Conservation (phyloP, 2,888 invertebrate species). For the Pandemis heparana region DNA sequence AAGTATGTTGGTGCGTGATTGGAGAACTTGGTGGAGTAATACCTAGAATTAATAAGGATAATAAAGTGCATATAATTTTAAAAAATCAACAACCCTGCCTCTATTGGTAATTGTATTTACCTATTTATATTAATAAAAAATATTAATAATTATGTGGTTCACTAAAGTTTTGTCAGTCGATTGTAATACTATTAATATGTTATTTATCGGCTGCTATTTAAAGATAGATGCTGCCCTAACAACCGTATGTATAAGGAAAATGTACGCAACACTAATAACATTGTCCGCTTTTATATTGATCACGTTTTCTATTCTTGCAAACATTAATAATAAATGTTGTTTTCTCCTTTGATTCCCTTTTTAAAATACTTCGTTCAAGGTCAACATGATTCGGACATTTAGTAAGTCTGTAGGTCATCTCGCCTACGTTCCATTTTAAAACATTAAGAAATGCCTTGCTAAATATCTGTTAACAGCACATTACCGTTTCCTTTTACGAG, state of each 20-base stretch:
- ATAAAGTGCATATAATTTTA: neutral
- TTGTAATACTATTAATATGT: no score
- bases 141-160: neutral
- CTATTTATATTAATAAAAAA: no score
- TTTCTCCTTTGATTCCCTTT: neutral
- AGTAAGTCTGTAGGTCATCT: conserved; percentile 30
- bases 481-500: conserved; percentile 40
- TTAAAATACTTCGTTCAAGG: neutral
- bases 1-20: neutral
- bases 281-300: neutral
- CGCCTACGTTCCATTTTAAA: conserved; percentile 18
- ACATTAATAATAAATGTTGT: neutral
- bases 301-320: neutral
- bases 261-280: neutral
- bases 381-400: conserved; percentile 10
- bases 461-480: conserved; percentile 30
- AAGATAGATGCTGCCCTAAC: neutral
- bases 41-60: neutral
- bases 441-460: conserved; percentile 38
- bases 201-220: conserved; percentile 2
- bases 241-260: neutral
- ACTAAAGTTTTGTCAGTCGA: neutral
- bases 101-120: neutral
- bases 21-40: neutral
- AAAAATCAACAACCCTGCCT: neutral